Conservation (phyloP, 2,888 invertebrate genomes). For the Tinea pellionella region DNA sequence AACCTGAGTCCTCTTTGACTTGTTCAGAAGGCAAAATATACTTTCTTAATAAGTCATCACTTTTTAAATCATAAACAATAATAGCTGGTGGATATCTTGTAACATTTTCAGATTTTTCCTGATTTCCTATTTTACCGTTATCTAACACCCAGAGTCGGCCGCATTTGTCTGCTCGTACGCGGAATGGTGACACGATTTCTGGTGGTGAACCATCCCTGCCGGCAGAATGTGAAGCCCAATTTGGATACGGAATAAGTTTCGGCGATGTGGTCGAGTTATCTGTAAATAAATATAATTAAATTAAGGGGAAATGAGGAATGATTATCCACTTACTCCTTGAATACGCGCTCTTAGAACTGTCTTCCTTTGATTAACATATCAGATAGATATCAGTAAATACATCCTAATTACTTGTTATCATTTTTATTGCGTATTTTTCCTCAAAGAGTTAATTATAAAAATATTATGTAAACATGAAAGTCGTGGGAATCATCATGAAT, state of each 20-base stretch:
- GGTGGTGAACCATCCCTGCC: constrained; percentile 59
- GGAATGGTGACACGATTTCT: constrained; percentile 79
- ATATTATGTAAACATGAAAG: no score
- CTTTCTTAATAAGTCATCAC: constrained; percentile 75
- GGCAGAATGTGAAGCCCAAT: constrained; percentile 80
- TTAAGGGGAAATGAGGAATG: no score
- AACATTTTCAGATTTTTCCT: constrained; percentile 45
- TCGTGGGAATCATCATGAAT: no score
- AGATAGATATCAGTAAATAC: no score
- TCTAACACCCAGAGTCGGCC: constrained; percentile 84
- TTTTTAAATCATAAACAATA: constrained; percentile 78
- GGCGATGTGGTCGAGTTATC: constrained; percentile 76
- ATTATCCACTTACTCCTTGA: no score
- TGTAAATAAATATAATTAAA: constrained; percentile 49
- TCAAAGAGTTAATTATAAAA: no score
- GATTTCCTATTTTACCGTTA: constrained; percentile 74
- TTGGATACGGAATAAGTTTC: constrained; percentile 79
- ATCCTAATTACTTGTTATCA: no score
- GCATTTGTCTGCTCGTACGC: constrained; percentile 79
- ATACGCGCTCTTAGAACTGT: no score
- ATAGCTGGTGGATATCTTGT: constrained; percentile 72
- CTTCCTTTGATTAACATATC: no score
- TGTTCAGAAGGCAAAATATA: constrained; percentile 74
- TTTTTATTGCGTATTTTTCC: neutral
- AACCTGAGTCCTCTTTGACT: constrained; percentile 73